Base-by-base conservation (phyloP, 2,113 vertebrate species). In the Ciconia stormi region DNA sequence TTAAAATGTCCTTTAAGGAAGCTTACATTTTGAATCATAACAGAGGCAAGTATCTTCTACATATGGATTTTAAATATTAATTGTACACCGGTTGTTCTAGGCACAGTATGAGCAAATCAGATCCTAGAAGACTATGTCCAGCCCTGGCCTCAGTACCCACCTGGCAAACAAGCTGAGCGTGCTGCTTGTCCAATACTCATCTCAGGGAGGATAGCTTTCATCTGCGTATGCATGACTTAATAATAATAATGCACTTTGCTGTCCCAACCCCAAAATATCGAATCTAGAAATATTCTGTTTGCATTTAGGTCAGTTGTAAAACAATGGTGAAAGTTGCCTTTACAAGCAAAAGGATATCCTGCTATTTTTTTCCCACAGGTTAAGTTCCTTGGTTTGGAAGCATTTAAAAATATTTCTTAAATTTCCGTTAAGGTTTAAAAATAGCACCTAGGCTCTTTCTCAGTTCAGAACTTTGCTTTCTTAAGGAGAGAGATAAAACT, bases 271-370 rank as follows among this genome's bases (percentile, higher is more conserved):
- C 7, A 53, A 66, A 81, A 25, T 30, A 69, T 53, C 32, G 66
- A 40, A 81, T 59, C 36, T 70, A 90, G 85, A 42, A 70, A 59
- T 52, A 67, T 0, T 4, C 30, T 59, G n/a, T 90, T 82, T 82
- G 42, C 42, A 7, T 90, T 87, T 79, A 29, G 20, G 58, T 74
- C 52, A 56, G 10, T 16, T 65, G 16, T 72, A 40, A 82, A 90
- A 94, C 90, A 90, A 76, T 79, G 42, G 32, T 0, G 5, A 77
- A 61, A 82, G 38, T 55, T 82, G 76, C 27, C 49, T 82, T 80
- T 59, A 32, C 30, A 52, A 88, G 65, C 58, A 85, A 80, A 88
- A 90, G 76, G 79, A 80, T 86, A 93, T 90, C 82, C 88, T 95
- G 61, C 52, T 46, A 16, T 82, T 85, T 62, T 84, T 82, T 82